phyloP scores from a whole-genome alignment of 2,797 vertebrate species.

The Valencia hispanica region DNA sequence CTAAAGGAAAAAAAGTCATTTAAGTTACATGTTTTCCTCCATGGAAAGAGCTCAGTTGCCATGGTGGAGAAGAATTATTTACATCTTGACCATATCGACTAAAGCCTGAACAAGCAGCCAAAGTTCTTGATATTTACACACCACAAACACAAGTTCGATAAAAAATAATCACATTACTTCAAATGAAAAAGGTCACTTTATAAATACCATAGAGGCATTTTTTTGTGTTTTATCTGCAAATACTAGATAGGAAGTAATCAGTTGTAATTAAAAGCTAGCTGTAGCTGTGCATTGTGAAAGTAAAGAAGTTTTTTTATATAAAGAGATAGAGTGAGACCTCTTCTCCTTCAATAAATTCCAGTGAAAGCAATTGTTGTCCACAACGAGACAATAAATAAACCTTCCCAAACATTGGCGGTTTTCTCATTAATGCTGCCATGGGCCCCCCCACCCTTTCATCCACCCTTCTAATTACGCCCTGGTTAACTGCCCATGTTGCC shows the following conservation, averaged over 20 bases:
- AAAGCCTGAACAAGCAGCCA: slow-evolving; percentile 64
- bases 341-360: slow-evolving; percentile 48
- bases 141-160: slow-evolving; percentile 48
- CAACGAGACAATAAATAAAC: slow-evolving; percentile 74
- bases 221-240: slow-evolving; percentile 10
- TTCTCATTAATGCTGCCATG: background rate
- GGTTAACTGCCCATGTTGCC: background rate
- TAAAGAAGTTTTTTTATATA: background rate
- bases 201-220: slow-evolving; percentile 20
- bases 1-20: slow-evolving; percentile 80
- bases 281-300: slow-evolving; percentile 23
- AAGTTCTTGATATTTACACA: slow-evolving; percentile 77
- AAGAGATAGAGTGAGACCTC: slow-evolving; percentile 3
- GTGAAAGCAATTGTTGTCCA: slow-evolving; percentile 60
- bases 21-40: slow-evolving; percentile 84
- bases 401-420: slow-evolving; percentile 7
- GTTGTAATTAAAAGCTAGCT: background rate
- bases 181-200: slow-evolving; percentile 22
- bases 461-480: background rate
- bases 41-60: slow-evolving; percentile 77
- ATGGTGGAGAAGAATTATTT: slow-evolving; percentile 85
- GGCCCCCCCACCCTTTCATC: background rate
- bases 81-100: slow-evolving; percentile 86
- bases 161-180: slow-evolving; percentile 21
- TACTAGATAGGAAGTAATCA: background rate